Base-by-base conservation (phyloP, 1,140 invertebrate species). In the Camponotus pennsylvanicus region DNA sequence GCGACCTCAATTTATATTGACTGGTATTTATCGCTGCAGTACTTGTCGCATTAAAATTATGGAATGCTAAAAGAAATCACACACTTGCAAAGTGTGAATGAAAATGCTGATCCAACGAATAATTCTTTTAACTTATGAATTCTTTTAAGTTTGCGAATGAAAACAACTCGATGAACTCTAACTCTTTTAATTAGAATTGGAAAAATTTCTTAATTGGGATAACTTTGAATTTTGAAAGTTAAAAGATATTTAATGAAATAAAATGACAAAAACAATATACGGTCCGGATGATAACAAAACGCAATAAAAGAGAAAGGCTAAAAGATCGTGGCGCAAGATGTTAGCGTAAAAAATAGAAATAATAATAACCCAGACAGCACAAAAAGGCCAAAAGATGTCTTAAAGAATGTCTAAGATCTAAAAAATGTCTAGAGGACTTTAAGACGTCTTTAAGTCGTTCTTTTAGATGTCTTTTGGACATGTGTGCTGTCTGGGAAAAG, bases 1-100 rank as follows among this genome's bases (percentile, higher is more conserved):
- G 89, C 66, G 92, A 55, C 92, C 93, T 92, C 90, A 92, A 90
- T 90, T 93, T 89, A 92, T 89, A 77, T 93, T 90, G 9, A 4
- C 34, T 2, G n/a, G 1, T 37, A 64, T 4, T 78, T 76, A 7
- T 40, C 59, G 13, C 34, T 75, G 34, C 13, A 37, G 0, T 37
- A 21, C 15, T 27, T 42, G 13, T 8, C 11, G 21, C 37, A 42
- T 34, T 32, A n/a, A 21, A 21, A n/a, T 59, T 27, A 15, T 7
- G 15, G 8, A 21, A 75, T 9, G 34, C 3, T 63, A 45, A n/a
- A 59, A 64, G 18, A 64, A 75, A 8, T 40, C 3, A 11, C 18
- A 64, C 6, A 5, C 6, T 34, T 37, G 6, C 6, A 57, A 37
- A 27, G 13, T 0, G 1, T 9, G 11, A 55, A 13, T 3, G 1